A percentile compares a stretch with the other conserved stretches of the same genome.
Evolutionary conservation across 2,113 vertebrate species (phyloP).

Genomic region (Todiramphus chloris): DNA sequence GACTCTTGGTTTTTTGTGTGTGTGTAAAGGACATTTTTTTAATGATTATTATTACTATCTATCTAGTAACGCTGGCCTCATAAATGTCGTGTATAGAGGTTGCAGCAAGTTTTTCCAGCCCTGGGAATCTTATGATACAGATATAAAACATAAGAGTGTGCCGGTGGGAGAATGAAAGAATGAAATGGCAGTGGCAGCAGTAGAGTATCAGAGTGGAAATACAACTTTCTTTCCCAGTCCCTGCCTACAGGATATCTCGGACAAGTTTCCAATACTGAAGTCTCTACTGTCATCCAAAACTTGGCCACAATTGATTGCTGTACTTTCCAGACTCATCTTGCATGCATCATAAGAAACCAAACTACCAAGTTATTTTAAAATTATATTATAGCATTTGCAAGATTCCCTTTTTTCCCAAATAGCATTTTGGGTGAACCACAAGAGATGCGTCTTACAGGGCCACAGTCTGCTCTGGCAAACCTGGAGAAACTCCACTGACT

Average conservation of each 20-base stretch:
- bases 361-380: neutral
- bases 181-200: neutral
- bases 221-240: neutral
- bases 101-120: neutral
- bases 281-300: neutral
- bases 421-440: neutral
- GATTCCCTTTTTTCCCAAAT: neutral
- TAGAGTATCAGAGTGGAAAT: neutral
- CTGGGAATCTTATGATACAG: neutral
- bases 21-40: neutral
- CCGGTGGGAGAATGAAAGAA: neutral
- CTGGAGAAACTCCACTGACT: neutral
- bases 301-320: constrained; percentile 14
- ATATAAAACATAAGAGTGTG: neutral
- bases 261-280: neutral
- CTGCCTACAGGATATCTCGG: neutral
- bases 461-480: neutral
- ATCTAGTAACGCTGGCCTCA: neutral
- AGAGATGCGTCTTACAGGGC: neutral
- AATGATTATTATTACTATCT: neutral
- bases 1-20: neutral
- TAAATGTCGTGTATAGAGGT: neutral
- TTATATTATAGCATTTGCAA: constrained; percentile 5
- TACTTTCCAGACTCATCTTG: constrained; percentile 6
- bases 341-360: constrained; percentile 21